Evolutionary conservation across 2,888 invertebrate genomes (phyloP).

Genomic region (Iselma pallidipennis): DNA sequence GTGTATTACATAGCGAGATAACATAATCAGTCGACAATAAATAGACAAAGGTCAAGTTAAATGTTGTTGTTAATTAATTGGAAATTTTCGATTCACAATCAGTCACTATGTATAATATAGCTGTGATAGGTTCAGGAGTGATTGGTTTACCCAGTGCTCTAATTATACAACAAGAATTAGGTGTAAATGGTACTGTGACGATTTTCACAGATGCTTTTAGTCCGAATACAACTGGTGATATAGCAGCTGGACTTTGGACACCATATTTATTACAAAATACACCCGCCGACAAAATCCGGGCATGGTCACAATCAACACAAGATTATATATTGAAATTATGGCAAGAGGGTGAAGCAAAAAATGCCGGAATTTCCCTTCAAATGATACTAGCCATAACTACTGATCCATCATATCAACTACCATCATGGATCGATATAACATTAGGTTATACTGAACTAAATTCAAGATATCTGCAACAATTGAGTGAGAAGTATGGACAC

Average conservation of each 20-base stretch:
- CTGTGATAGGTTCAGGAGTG: slow-evolving; percentile 77
- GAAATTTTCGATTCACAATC: not conserved
- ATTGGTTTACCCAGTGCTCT: slow-evolving; percentile 73
- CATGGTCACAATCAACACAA: slow-evolving; percentile 68
- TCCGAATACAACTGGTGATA: slow-evolving; percentile 77
- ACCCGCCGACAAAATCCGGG: slow-evolving; percentile 60
- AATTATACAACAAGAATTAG: slow-evolving; percentile 65
- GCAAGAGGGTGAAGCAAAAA: slow-evolving; percentile 57
- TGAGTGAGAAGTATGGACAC: slow-evolving; percentile 47
- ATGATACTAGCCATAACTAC: slow-evolving; percentile 40
- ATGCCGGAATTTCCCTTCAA: slow-evolving; percentile 38
- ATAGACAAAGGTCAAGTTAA: not conserved
- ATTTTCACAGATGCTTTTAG: slow-evolving; percentile 69
- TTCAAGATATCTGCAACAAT: slow-evolving; percentile 47
- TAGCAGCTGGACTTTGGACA: slow-evolving; percentile 77
- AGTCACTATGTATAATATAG: slow-evolving; percentile 33
- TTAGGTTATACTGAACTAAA: slow-evolving; percentile 54
- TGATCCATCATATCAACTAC: slow-evolving; percentile 41
- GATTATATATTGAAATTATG: slow-evolving; percentile 63
- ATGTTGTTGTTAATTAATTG: no score
- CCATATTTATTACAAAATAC: slow-evolving; percentile 68
- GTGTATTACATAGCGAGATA: not conserved
- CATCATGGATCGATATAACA: slow-evolving; percentile 55
- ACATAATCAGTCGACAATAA: not conserved
- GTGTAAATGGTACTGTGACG: slow-evolving; percentile 60